phyloP scores from a whole-genome alignment of 2,888 invertebrate species.

The Nymphalis c-album region DNA sequence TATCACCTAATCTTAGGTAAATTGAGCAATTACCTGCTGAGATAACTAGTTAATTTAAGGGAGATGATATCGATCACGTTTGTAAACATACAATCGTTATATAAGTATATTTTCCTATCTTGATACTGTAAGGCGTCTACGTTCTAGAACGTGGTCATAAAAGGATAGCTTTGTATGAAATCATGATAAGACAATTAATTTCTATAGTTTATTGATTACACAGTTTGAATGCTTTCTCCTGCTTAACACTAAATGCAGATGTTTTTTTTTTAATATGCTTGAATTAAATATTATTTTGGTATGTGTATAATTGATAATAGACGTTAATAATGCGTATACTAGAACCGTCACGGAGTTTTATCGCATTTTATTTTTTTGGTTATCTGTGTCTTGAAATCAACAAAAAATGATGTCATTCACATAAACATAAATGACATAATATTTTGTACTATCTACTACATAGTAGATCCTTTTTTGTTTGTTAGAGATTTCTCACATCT shows the following conservation, averaged over 20 bases:
- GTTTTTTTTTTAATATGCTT: not conserved
- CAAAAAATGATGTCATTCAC: no score
- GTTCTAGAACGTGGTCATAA: not conserved
- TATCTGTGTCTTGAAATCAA: no score
- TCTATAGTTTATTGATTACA: not conserved
- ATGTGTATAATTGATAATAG: slow-evolving; percentile 53
- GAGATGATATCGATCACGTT: slow-evolving; percentile 66
- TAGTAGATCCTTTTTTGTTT: no score
- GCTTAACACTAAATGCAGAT: not conserved
- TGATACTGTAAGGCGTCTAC: not conserved
- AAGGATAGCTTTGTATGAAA: not conserved
- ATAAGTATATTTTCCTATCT: not conserved
- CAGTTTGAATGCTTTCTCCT: not conserved
- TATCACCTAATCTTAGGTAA: slow-evolving; percentile 66
- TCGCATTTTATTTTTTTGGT: slow-evolving; percentile 30
- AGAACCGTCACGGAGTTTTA: slow-evolving; percentile 59
- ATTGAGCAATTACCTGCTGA: slow-evolving; percentile 74
- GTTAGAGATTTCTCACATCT: no score
- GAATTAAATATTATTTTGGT: slow-evolving; percentile 5
- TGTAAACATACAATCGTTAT: slow-evolving; percentile 40
- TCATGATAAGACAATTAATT: not conserved
- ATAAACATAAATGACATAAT: no score
- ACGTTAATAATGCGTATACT: slow-evolving; percentile 54
- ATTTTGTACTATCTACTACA: no score
- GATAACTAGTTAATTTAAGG: slow-evolving; percentile 67